phyloP scores from a whole-genome alignment of 2,888 invertebrate species.

The Isoperla grammatica region DNA sequence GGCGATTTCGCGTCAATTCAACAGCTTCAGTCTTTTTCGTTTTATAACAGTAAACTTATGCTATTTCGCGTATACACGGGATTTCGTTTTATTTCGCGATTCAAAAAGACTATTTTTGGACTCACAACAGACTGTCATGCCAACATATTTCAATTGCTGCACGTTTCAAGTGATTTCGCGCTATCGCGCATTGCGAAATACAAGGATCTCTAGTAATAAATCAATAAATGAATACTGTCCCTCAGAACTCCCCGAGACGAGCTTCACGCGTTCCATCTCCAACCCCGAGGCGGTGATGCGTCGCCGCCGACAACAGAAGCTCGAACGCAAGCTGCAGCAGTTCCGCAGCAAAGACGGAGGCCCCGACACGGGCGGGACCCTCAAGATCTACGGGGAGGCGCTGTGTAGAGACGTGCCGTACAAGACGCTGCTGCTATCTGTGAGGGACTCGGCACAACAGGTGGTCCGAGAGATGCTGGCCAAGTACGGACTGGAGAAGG shows the following conservation, averaged over 20 bases:
- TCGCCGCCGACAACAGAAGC: conserved; percentile 89
- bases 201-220: too few species aligned
- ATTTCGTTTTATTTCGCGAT: too few species aligned
- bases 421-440: conserved; percentile 91
- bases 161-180: too few species aligned
- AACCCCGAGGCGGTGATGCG: conserved; percentile 99
- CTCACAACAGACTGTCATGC: too few species aligned
- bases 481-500: conserved; percentile 90
- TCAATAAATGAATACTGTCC: too few species aligned
- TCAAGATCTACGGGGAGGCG: conserved; percentile 95
- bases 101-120: too few species aligned
- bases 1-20: too few species aligned
- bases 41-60: too few species aligned
- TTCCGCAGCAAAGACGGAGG: conserved; percentile 94
- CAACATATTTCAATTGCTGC: too few species aligned
- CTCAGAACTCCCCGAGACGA: conserved; percentile 95
- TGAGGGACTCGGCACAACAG: conserved; percentile 85
- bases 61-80: too few species aligned
- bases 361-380: conserved; percentile 85
- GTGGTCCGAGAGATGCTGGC: conserved; percentile 95
- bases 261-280: conserved; percentile 97
- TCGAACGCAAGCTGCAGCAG: conserved; percentile 93
- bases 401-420: conserved; percentile 96
- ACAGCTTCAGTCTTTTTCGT: too few species aligned
- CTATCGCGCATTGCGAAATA: too few species aligned